Evolutionary conservation across 2,888 invertebrate genomes (phyloP), one percentile per base, ranked within the genome.

Genomic region (Venustoraphidia nigricollis): DNA sequence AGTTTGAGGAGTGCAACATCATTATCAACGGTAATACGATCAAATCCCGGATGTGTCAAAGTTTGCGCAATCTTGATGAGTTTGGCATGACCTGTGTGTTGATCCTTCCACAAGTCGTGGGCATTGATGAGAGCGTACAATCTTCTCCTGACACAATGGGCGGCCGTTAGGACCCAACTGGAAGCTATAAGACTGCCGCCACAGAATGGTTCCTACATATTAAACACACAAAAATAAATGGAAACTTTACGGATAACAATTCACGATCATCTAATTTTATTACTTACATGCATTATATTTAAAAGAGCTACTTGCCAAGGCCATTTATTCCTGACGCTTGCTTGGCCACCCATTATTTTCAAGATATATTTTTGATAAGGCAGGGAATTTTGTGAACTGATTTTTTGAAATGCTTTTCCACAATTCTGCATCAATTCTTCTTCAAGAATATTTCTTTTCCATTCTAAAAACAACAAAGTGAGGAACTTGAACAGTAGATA

Each of bases 291-390:
- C 39, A 39, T 39, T 11, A 6, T 27, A 6, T 27, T 93, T 50
- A 94, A 73, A 46, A 95, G 80, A 46, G 88, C 92, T 14, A 90
- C 91, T 69, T 93, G 92, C 93, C 94, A 94, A 0, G 92, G 91
- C 93, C 94, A 95, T 60, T 83, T 84, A 38, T 90, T 86, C 44
- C 78, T 82, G 10, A 76, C 71, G 0, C 90, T 76, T 39, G 87
- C 83, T 46, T 79, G 72, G 1, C 94, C 94, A 0, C 94, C 94
- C 49, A 94, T 87, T 51, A 94, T 93, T 56, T 85, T 77, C 51
- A 86, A 69, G 79, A 81, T 78, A 47, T 73, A 73, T 17, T 68
- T 65, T 66, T 74, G 27, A 27, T 27, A 27, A 27, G 27, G 27
- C 27, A 27, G 27, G 1, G 27, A 3, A 27, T 27, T 27, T 6